Base-by-base conservation (phyloP, 23 tunicate species). In the Styela clava region DNA sequence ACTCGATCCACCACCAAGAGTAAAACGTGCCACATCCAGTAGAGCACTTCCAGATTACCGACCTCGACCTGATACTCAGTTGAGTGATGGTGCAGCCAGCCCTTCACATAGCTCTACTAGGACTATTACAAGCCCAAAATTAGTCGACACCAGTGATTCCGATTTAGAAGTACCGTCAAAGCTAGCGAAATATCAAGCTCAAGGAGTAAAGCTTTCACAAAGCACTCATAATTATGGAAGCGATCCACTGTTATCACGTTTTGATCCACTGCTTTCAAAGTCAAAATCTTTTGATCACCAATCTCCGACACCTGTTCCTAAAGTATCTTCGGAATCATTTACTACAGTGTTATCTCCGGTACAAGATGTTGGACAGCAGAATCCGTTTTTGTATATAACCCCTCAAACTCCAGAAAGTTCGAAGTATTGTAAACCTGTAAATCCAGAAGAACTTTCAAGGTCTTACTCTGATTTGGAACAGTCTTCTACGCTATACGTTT, bases 1-100 rank as follows among this genome's bases (percentile, higher is more conserved):
- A 27, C 30, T 67, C 71, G 2, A 67, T 67, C 71, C 71, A 67
- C 71, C 71, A 67, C 71, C 71, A 29, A 67, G 71, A 67, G 71
- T 67, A 27, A 27, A 29, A 25, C 30, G 71, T 25, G 16, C 30
- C 12, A 27, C 71, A 29, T 67, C 71, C 24, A 67, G 31, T 29
- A 22, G 71, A 67, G 71, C 1, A 67, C 30, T 25, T 25, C 71
- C 71, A 0, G 71, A 67, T 27, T 67, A 25, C 24, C 71, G 71
- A 1, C 71, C 71, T 27, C 30, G 71, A 0, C 71, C 71, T 18
- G 71, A 67, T 16, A 67, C 16, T 12, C 71, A 67, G 24, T 16
- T 24, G 16, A 67, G 2, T 25, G 71, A 27, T 25, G 71, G 22
- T 29, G 22, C 31, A 12, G 24, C 24, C 31, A 29, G 31, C 24